Percentiles rank a stretch among this genome's conserved stretches.
These are phyloP conservation scores for Sussaba pulchella DNA, from an alignment of 2,888 invertebrate species.

Conservation along the genomic window DNA sequence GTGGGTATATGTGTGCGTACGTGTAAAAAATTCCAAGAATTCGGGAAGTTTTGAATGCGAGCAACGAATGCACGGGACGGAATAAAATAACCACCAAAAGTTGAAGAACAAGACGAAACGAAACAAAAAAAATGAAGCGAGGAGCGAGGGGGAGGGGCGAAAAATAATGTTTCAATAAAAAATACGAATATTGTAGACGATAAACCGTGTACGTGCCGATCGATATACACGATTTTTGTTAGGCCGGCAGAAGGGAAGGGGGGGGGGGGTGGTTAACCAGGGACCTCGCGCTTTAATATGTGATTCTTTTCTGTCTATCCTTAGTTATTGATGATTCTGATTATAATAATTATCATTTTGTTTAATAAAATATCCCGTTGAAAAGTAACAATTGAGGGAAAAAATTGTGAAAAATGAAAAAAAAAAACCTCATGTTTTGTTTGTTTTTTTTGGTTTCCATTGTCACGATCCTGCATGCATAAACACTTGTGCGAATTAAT, in stretches of 20 bases:
- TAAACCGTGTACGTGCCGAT: slow-evolving; percentile 44
- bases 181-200: slow-evolving; percentile 42
- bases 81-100: slow-evolving; percentile 35
- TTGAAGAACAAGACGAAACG: slow-evolving; percentile 31
- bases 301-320: slow-evolving; percentile 80
- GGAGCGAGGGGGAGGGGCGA: no score
- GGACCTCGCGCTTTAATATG: slow-evolving; percentile 81
- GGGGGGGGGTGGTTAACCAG: no score
- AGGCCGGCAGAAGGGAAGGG: slow-evolving; percentile 53
- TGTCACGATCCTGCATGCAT: slow-evolving; percentile 24
- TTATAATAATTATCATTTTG: slow-evolving; percentile 82
- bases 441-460: slow-evolving; percentile 61
- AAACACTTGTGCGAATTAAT: no score
- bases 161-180: slow-evolving; percentile 48
- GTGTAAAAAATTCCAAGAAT: slow-evolving; percentile 29
- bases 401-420: slow-evolving; percentile 31
- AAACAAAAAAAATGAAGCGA: no score
- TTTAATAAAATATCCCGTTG: slow-evolving; percentile 83
- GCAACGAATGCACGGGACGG: slow-evolving; percentile 38
- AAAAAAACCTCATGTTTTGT: slow-evolving; percentile 51
- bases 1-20: no score
- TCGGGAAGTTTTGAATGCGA: slow-evolving; percentile 60
- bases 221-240: slow-evolving; percentile 69
- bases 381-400: slow-evolving; percentile 72
- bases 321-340: slow-evolving; percentile 78